phyloP scores from a whole-genome alignment of 2,113 vertebrate genomes.

The Hippocampus abdominalis region DNA sequence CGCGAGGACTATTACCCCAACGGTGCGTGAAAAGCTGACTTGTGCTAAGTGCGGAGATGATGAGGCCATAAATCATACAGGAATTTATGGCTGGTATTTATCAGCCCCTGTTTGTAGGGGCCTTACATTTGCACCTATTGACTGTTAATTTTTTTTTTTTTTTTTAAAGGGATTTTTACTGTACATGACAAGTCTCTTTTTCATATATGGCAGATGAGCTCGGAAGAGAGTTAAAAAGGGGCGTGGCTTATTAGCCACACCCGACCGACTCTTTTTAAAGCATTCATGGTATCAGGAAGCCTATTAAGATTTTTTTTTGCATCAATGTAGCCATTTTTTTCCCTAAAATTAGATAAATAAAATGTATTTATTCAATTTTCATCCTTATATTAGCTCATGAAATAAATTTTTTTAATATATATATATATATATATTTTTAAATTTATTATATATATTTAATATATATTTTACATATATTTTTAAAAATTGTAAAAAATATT shows the following conservation, averaged over 20 bases:
- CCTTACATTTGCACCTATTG: constrained; percentile 26
- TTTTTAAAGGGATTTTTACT: constrained; percentile 27
- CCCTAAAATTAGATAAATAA: too few species aligned
- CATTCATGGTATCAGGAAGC: too few species aligned
- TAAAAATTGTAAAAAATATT: too few species aligned
- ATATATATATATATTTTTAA: too few species aligned
- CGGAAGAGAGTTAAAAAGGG: constrained; percentile 46
- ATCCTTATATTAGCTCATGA: too few species aligned
- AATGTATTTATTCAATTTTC: too few species aligned
- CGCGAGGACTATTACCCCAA: constrained; percentile 21
- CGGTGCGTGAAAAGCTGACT: constrained; percentile 42
- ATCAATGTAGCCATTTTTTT: too few species aligned
- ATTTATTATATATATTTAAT: too few species aligned
- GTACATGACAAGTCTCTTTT: constrained; percentile 38
- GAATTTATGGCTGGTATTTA: constrained; percentile 61
- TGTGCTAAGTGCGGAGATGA: constrained; percentile 48
- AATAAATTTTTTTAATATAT: too few species aligned
- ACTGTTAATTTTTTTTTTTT: constrained; percentile 18
- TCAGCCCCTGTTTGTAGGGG: constrained; percentile 18
- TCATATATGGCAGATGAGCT: constrained; percentile 46
- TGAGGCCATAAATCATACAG: constrained; percentile 42
- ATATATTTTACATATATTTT: too few species aligned
- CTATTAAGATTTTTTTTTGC: too few species aligned
- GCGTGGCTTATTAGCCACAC: constrained; percentile 33
- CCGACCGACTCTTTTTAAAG: too few species aligned